Base-by-base conservation (phyloP, 2,888 invertebrate genomes). In the Archips xylosteana region DNA sequence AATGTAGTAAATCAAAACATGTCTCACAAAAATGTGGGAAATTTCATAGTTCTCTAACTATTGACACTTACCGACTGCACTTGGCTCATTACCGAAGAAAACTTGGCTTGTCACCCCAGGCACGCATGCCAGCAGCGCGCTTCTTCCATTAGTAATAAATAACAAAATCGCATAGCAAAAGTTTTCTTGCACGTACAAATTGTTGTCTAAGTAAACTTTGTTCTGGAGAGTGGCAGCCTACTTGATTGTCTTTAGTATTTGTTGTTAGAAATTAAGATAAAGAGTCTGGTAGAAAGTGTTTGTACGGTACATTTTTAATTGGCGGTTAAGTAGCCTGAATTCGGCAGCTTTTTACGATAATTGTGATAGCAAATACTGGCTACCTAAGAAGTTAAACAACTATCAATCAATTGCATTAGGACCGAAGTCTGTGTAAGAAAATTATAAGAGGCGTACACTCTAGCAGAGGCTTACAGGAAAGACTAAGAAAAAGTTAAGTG, bases 241-340 rank as follows among this genome's bases (percentile, higher is more conserved):
- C 83, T 81, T 78, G 81, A 81, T 85, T 81, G 79, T 78, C 83
- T 82, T 84, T 82, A 65, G 73, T 75, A 72, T 76, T 76, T 89
- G 89, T 88, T 80, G 83, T 83, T 89, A 90, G 90, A 89, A 90
- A 90, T 88, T 88, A 88, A 89, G 83, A 88, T 85, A 87, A 88
- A 75, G 80, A 82, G 79, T 79, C 76, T 78, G 59, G 77, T 86
- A 87, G 89, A 90, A 89, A 90, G 89, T 85, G 79, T 84, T 83
- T 80, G 84, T 81, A 73, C 13, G 79, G 82, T 81, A 78, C 75
- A 81, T 81, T 87, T 87, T 87, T 87, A 86, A 88, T 89, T 85
- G 81, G 76, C 70, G 49, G 61, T 80, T 78, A 81, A 78, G 39
- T 60, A 61, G 42, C 39, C 51, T 3, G 42, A 32, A 73, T 64